Base-by-base conservation (phyloP, 2,113 vertebrate species). In the Microcebus jonahi region DNA sequence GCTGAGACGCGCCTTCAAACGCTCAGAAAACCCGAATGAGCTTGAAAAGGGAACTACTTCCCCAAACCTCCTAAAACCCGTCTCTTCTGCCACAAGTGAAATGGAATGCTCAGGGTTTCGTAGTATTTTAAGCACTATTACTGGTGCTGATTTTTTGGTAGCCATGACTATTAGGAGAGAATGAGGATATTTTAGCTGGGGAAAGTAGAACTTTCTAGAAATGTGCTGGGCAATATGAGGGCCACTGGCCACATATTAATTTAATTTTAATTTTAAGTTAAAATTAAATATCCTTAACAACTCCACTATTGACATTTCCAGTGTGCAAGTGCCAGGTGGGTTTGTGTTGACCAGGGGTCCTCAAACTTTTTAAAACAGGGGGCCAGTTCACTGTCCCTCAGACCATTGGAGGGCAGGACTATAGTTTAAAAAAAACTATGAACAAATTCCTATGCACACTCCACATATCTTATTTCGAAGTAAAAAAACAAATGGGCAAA, bases 241-340 rank as follows among this genome's bases (percentile, higher is more conserved):
- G 61, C 6, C 27, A 11, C 12, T n/a, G 29, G 27, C 3, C 27
- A 31, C 23, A 0, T 25, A 8, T 53, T 6, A 18, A 55, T 55
- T 55, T 18, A 55, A 55, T 55, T 39, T 96, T 84, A 48, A 57
- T 13, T 65, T 39, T 45, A 23, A 73, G 34, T 42, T 86, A 11
- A n/a, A 50, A 75, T 59, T 31, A n/a, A 81, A n/a, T 34, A 48
- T 21, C 13, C 48, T 31, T 55, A 63, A 77, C 67, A 57, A 14
- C 59, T 21, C 15, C 13, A 45, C 39, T 0, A 0, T 8, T 73
- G 73, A 42, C 17, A 15, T 55, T 75, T 63, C 36, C 21, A 31
- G 77, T 3, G 1, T 20, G n/a, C 8, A n/a, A 3, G 6, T 20
- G 17, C 8, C 39, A 29, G 1, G 0, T 23, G 2, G 36, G 9